Evolutionary conservation across 2,888 invertebrate genomes (phyloP), one percentile per base, ranked within the genome.

Genomic region (Hypselothyrea guttata): DNA sequence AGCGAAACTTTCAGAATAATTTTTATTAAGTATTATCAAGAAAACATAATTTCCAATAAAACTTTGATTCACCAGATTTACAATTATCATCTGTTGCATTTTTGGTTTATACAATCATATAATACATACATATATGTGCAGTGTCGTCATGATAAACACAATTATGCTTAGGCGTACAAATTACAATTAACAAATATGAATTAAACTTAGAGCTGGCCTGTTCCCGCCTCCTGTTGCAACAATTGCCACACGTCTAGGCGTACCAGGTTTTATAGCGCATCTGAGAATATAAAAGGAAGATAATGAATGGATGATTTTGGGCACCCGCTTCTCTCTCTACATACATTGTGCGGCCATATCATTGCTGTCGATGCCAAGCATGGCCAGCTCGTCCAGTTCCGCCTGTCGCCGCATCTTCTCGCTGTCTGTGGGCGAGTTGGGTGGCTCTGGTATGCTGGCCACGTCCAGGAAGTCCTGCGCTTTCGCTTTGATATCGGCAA

Each of bases 301-400:
- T 41, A 8, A 28, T n/a, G 18, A 18, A 18, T 1, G 2, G 1
- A 18, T 7, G 11, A n/a, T n/a, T n/a, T n/a, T n/a, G n/a, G n/a
- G n/a, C n/a, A n/a, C n/a, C n/a, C n/a, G n/a, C n/a, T n/a, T n/a
- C n/a, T n/a, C n/a, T n/a, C n/a, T n/a, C n/a, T 85, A 90, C 77
- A 90, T 89, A 81, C 90, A 89, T 78, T 90, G 90, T 52, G 90
- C 90, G 16, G 90, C 90, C 86, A 90, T 86, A 86, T 97, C 96
- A 28, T 94, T 94, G 5, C 94, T 95, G 86, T 96, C 96, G 46
- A 96, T 96, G 0, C 97, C 97, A 47, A 97, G 91, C 94, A 97
- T 93, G 2, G 95, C 95, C 58, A 96, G 89, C 77, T 97, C 96
- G 56, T 95, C 95, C 75, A 91, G 89, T 78, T 92, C 94, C 86